Conservation (phyloP, 2,797 vertebrate species). For the Rhinella marina region DNA sequence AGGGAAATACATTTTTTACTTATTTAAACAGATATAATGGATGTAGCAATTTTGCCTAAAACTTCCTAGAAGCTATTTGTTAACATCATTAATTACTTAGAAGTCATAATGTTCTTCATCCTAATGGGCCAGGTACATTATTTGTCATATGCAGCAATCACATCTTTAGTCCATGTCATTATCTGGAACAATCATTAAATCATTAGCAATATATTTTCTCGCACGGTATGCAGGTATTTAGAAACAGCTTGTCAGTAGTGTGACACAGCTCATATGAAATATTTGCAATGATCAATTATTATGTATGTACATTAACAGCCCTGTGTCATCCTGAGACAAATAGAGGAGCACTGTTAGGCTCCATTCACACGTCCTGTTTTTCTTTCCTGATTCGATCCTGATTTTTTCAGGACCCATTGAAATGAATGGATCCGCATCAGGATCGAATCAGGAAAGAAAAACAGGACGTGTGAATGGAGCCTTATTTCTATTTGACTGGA, state of each 20-base stretch:
- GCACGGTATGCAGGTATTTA: conserved; percentile 37
- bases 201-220: conserved; percentile 46
- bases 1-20: neutral
- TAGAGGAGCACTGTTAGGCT: neutral
- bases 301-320: neutral
- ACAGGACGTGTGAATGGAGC: too few relatives aligned
- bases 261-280: conserved; percentile 22
- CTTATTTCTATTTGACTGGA: neutral
- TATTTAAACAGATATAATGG: conserved; percentile 15
- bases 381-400: too few relatives aligned
- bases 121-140: conserved; percentile 43
- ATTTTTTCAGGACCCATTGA: too few relatives aligned
- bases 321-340: conserved; percentile 8
- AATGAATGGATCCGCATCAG: too few relatives aligned
- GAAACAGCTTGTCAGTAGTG: conserved; percentile 39
- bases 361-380: too few relatives aligned
- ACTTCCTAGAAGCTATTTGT: conserved; percentile 39
- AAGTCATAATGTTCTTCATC: conserved; percentile 52
- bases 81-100: conserved; percentile 47
- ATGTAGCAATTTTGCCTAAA: conserved; percentile 23
- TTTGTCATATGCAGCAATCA: conserved; percentile 40
- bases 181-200: conserved; percentile 37
- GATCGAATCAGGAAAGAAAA: too few relatives aligned
- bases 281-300: conserved; percentile 25
- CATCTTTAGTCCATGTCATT: conserved; percentile 42